Percentiles rank a stretch among this genome's conserved stretches.
phyloP scores from a whole-genome alignment of 2,797 vertebrate species.

The Miichthys miiuy region DNA sequence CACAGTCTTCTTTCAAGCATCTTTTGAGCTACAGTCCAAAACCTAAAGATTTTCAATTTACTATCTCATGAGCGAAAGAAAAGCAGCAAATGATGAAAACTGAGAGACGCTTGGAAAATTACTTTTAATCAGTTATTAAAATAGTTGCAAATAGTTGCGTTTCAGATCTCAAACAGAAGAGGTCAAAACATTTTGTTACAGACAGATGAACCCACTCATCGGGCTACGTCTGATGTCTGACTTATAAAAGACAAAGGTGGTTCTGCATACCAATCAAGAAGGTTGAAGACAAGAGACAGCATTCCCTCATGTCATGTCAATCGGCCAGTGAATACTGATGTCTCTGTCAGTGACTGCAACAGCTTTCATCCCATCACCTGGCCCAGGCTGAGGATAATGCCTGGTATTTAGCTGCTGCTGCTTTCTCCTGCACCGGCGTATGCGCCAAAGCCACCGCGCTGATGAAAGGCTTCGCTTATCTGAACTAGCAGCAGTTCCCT shows the following conservation, averaged over 20 bases:
- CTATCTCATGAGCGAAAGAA: neutral
- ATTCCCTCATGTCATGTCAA: conserved; percentile 39
- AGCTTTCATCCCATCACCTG: conserved; percentile 73
- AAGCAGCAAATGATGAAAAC: neutral
- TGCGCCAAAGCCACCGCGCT: conserved; percentile 23
- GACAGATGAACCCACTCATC: neutral
- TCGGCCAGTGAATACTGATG: conserved; percentile 52
- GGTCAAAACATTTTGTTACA: conserved; percentile 9
- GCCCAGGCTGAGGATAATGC: conserved; percentile 55
- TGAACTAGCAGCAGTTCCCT: conserved; percentile 52
- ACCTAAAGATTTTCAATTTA: too few relatives aligned
- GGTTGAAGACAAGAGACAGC: conserved; percentile 21
- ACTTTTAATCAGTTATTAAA: neutral
- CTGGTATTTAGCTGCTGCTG: conserved; percentile 53
- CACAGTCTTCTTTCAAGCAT: too few relatives aligned
- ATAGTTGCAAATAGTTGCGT: neutral
- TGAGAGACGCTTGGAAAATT: neutral
- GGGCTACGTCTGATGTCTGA: conserved; percentile 9
- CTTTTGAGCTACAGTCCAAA: too few relatives aligned
- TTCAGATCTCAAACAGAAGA: neutral
- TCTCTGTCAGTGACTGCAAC: conserved; percentile 45
- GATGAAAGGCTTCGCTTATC: conserved; percentile 64
- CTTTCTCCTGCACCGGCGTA: conserved; percentile 40
- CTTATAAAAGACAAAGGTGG: conserved; percentile 6
- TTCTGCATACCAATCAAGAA: conserved; percentile 15